Base-by-base conservation (phyloP, 2,888 invertebrate species). In the Cecidostiba fungosa region DNA sequence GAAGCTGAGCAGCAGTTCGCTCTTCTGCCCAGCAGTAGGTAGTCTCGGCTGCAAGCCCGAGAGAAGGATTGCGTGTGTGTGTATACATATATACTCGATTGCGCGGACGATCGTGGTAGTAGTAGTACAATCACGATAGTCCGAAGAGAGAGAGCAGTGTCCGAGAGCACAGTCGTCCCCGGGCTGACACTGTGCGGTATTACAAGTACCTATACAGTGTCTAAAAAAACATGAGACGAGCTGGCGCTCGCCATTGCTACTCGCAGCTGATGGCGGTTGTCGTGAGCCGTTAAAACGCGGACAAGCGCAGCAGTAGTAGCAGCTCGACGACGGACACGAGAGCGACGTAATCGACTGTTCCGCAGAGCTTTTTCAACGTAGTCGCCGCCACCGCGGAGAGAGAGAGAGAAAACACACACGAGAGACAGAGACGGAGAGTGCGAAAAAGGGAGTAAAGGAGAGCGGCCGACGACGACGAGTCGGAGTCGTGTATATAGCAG, bases 211-310 rank as follows among this genome's bases (percentile, higher is more conserved):
- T n/a, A n/a, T n/a, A 69, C 72, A 23, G 72, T n/a, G n/a, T 23
- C 6, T 66, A 54, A 43, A 69, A 78, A 84, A 84, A 84, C 66
- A 84, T 78, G 78, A 79, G 50, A 78, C 69, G 84, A 77, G 36
- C 54, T 77, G 36, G 73, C 69, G 66, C 70, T 84, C 86, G 88
- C 86, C 89, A 90, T 88, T 89, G 85, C 90, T 59, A 59, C 50
- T 91, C 91, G 92, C 92, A 92, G 92, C 92, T 92, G 92, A 92
- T 92, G 92, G 92, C 92, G 91, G 91, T 90, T 91, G 90, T 89
- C 32, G 90, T 89, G 90, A 89, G 90, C 86, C 87, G 87, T 82
- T 77, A 82, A 85, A 82, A 79, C 76, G 78, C 74, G 76, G 78
- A 59, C 54, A n/a, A 74, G 59, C 70, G n/a, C 79, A 32, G 50